Evolutionary conservation across 2,888 invertebrate species (phyloP), one percentile per base, ranked within the genome.

Genomic region (Muschampia plurimacula): DNA sequence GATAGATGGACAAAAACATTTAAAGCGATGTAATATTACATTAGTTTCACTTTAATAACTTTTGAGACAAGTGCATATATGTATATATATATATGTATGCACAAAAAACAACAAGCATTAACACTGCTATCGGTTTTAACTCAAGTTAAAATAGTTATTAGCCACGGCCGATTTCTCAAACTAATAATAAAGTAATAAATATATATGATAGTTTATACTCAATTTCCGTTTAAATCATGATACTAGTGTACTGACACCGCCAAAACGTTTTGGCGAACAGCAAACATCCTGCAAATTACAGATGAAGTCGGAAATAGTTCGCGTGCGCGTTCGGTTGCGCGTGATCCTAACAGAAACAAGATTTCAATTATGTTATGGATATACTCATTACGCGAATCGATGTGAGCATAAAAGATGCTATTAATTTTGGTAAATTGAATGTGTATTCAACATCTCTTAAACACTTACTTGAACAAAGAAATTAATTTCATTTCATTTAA

Each of bases 281-380:
- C 12, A 57, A 57, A 57, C 55, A 57, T 57, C 55, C 55, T 57
- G 55, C 22, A 28, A 49, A 49, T 49, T 57, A 22, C 8, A 57
- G 28, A 22, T 12, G 22, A 22, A 57, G 28, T 57, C 55, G 55
- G 55, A 22, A 22, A 57, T 22, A 8, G 55, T 28, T 57, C 32
- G 55, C 55, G 55, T 57, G 55, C 15, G 22, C 28, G 55, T 22
- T 9, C 28, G 55, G 22, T 28, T 28, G 55, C 28, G 55, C 55
- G 55, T 57, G 55, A 57, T 57, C 55, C 2, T 57, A 57, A 57
- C 22, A 57, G 22, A 7, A 57, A 57, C 55, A 57, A 57, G 57
- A 57, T 57, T 2, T 57, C 22, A 8, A 57, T 28, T 57, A 57
- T 32, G 32, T 32, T 32, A 32, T 32, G 32, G 32, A 32, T 32